Evolutionary conservation across 2,113 vertebrate species (phyloP), one percentile per base, ranked within the genome.

Genomic region (Oreotrochilus melanogaster): DNA sequence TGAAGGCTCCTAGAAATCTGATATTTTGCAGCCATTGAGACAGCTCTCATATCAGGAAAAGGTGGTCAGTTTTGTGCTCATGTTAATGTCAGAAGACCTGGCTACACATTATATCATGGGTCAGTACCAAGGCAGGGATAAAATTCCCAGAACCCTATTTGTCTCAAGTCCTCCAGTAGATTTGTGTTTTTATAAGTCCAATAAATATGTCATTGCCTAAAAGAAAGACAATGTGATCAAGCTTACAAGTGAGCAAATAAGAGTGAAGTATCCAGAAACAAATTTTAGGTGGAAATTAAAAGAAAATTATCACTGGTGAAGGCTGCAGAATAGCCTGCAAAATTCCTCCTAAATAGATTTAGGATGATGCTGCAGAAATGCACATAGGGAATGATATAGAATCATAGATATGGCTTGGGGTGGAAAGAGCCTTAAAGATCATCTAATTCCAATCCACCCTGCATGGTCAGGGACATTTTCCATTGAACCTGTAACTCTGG

Each of bases 71-170:
- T 78, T 78, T 84, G 7, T 21, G 11, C 47, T 66, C 4, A 4
- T 37, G 4, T 24, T 50, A 30, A 37, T n/a, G 17, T 54, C 58
- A 37, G 48, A 42, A 56, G n/a, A 54, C 14, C 19, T 37, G 31
- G 6, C 3, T 88, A 54, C 7, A 45, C 6, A 0, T 27, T 9
- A 33, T 65, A 42, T 8, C 13, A 28, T 17, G 12, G 2, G 2
- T 57, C 35, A 43, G 24, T 28, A 76, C 2, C 39, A 88, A 82
- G 22, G 6, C n/a, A 62, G n/a, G 27, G 23, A 17, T 70, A 57
- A 83, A 75, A 53, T 53, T 56, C 10, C 18, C 31, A 2, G 13
- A 53, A 18, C 0, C 2, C 1, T 3, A 51, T 64, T 93, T 61
- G 8, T 76, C 10, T 50, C 2, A 37, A 16, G 7, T 31, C 21